Conservation (phyloP, 2,888 invertebrate species). For the Ophioninae sp. region DNA sequence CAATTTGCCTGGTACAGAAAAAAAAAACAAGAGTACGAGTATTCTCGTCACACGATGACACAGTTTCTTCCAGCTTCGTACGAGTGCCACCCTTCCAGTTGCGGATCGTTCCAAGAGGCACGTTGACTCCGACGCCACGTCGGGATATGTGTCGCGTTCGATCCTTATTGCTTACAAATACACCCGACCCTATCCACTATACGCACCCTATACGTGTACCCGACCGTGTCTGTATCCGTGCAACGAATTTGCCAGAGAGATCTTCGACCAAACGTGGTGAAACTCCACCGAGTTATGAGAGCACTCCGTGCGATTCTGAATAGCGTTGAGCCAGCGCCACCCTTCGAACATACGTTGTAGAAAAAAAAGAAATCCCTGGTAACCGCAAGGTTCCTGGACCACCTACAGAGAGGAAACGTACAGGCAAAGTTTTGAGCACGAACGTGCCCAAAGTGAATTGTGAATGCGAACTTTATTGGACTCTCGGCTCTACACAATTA, state of each 20-base stretch:
- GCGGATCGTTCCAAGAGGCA: slow-evolving; percentile 2
- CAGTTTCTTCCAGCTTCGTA: slow-evolving; percentile 24
- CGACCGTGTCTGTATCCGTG: background rate
- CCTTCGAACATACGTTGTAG: background rate
- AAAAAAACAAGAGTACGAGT: background rate
- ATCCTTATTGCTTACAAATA: background rate
- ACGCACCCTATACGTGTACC: background rate
- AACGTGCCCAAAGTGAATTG: background rate
- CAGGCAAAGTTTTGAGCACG: background rate
- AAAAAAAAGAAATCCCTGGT: background rate
- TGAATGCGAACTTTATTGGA: slow-evolving; percentile 1
- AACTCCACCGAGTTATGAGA: slow-evolving; percentile 49
- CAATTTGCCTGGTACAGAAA: background rate
- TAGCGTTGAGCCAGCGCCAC: slow-evolving; percentile 43
- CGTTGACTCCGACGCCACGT: background rate
- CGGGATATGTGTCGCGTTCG: background rate
- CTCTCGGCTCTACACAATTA: background rate
- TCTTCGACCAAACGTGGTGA: slow-evolving; percentile 26
- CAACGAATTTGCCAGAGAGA: slow-evolving; percentile 34
- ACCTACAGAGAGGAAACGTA: background rate
- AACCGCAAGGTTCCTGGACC: background rate
- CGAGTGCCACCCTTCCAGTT: slow-evolving; percentile 10
- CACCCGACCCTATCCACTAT: slow-evolving; percentile 7
- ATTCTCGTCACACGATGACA: slow-evolving; percentile 21
- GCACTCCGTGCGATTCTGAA: slow-evolving; percentile 51